Conservation (phyloP, 2,888 invertebrate genomes). For the Orthosia gothica region DNA sequence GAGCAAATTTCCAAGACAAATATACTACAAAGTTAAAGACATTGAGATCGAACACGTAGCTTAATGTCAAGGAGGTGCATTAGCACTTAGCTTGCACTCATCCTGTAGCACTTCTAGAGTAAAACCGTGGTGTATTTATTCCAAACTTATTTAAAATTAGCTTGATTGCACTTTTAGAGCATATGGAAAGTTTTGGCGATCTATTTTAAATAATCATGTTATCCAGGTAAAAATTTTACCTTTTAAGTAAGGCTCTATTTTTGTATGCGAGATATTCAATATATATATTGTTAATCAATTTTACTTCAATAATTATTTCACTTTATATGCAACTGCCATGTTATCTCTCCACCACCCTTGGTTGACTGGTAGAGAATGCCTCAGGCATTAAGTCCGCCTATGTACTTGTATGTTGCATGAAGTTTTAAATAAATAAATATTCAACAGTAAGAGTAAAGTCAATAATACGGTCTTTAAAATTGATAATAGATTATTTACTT, state of each 20-base stretch:
- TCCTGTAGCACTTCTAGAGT: not conserved
- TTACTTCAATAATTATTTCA: no score
- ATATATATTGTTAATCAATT: no score
- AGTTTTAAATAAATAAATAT: no score
- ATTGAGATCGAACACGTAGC: not conserved
- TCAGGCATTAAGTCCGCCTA: no score
- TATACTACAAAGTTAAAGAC: not conserved
- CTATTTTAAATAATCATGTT: not conserved
- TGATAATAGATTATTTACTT: no score
- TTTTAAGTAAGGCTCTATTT: not conserved
- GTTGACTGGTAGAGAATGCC: no score
- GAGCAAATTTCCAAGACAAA: no score
- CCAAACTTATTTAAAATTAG: not conserved
- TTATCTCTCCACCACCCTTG: no score
- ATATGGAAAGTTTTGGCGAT: not conserved
- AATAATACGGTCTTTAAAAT: not conserved
- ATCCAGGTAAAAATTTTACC: not conserved
- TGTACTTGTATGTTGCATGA: no score
- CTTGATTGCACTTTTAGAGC: not conserved
- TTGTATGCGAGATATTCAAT: no score
- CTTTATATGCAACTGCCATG: no score
- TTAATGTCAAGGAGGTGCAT: not conserved
- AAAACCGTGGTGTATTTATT: not conserved
- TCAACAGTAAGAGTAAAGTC: no score
- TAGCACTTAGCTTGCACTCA: conserved; percentile 1